phyloP scores from a whole-genome alignment of 2,888 invertebrate genomes.

The Philaethria dido region DNA sequence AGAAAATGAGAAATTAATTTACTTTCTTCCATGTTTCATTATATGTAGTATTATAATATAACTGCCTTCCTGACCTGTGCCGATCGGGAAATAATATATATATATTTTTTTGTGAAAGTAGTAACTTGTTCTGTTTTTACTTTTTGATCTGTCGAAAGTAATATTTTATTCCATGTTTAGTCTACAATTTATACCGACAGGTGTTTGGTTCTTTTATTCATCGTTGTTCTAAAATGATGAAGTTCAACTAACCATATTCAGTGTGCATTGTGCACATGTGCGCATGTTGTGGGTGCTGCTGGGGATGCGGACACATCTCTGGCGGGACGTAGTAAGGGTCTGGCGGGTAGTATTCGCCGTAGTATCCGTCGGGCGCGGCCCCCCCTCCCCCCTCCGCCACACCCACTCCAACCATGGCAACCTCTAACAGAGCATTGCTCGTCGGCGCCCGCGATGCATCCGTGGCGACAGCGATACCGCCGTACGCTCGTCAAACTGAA shows the following conservation, averaged over 20 bases:
- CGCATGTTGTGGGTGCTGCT: slow-evolving; percentile 84
- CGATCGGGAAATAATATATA: background rate
- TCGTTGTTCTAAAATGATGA: background rate
- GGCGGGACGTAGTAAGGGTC: slow-evolving; percentile 83
- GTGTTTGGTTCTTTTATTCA: too few relatives aligned
- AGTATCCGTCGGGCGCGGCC: slow-evolving; percentile 73
- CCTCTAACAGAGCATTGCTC: slow-evolving; percentile 71
- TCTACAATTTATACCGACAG: too few relatives aligned
- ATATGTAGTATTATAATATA: background rate
- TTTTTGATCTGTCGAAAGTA: too few relatives aligned
- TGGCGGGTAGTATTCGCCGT: slow-evolving; percentile 84
- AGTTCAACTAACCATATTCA: slow-evolving; percentile 86
- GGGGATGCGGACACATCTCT: slow-evolving; percentile 86
- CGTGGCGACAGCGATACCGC: slow-evolving; percentile 56
- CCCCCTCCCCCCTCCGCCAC: slow-evolving; percentile 74
- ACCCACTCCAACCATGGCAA: slow-evolving; percentile 78
- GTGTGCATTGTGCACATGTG: slow-evolving; percentile 89
- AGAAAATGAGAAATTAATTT: too few relatives aligned
- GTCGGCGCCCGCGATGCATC: slow-evolving; percentile 64
- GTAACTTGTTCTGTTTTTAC: too few relatives aligned
- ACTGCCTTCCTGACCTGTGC: background rate
- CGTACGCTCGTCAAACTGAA: slow-evolving; percentile 61
- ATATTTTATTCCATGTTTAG: too few relatives aligned
- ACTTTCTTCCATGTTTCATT: background rate
- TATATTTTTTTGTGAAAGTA: too few relatives aligned